phyloP scores from a whole-genome alignment of 2,888 invertebrate species.

The Agriopis marginaria region DNA sequence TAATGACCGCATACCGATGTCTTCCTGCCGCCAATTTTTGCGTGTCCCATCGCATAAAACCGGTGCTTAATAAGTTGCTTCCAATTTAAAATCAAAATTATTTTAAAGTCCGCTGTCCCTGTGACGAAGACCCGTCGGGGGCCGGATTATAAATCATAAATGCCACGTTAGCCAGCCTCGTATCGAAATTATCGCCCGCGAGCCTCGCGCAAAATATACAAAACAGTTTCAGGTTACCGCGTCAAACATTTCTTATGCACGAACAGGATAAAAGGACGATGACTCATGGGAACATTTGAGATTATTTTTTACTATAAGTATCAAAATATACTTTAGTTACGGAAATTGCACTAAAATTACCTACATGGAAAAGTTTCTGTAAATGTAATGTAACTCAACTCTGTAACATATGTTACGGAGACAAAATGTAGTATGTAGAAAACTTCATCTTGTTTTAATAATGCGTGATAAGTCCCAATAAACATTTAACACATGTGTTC shows the following conservation, averaged over 20 bases:
- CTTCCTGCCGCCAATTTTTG: conserved; percentile 54
- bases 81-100: conserved; percentile 82
- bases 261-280: conserved; percentile 67
- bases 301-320: neutral
- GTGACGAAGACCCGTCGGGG: conserved; percentile 75
- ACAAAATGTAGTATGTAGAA: no score
- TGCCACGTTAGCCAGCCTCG: conserved; percentile 76
- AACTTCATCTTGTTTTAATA: no score
- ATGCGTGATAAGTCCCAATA: no score
- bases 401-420: no score
- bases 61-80: conserved; percentile 76
- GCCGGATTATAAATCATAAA: conserved; percentile 84
- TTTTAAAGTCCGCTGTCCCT: conserved; percentile 78
- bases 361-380: no score
- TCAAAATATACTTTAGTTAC: neutral
- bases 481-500: no score
- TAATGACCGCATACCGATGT: conserved; percentile 35
- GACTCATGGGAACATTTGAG: conserved; percentile 63
- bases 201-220: conserved; percentile 78
- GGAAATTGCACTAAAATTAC: no score
- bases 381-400: no score
- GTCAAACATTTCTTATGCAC: conserved; percentile 75
- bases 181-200: conserved; percentile 81
- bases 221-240: conserved; percentile 80
- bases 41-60: conserved; percentile 71